These are phyloP conservation scores for Agrochola lota DNA, from an alignment of 2,888 invertebrate genomes.

Conservation along the genomic window DNA sequence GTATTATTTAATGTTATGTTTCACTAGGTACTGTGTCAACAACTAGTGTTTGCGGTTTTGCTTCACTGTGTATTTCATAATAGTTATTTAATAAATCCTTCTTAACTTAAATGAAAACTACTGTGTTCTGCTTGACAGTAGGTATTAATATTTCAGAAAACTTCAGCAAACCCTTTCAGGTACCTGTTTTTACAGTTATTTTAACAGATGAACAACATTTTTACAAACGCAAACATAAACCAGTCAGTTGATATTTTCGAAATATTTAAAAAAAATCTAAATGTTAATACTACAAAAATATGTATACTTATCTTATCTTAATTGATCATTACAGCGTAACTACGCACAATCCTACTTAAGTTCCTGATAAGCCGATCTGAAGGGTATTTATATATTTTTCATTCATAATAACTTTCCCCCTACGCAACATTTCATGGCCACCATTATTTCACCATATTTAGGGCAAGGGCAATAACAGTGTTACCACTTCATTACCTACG, in stretches of 20 bases:
- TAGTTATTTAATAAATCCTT: neutral
- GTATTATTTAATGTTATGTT: slow-evolving; percentile 4
- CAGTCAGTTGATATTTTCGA: neutral
- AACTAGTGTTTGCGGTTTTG: neutral
- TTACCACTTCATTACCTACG: slow-evolving; percentile 49
- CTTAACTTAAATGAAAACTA: neutral
- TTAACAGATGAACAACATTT: neutral
- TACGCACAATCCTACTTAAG: neutral
- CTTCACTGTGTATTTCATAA: neutral
- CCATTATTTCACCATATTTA: slow-evolving; percentile 48
- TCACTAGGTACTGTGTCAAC: neutral
- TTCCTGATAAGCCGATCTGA: slow-evolving; percentile 20
- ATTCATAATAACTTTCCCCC: slow-evolving; percentile 24
- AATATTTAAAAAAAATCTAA: slow-evolving; percentile 1
- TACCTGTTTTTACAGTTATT: neutral
- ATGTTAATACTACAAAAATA: neutral
- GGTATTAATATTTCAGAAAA: neutral
- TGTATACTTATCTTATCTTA: slow-evolving; percentile 20
- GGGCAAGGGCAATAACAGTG: slow-evolving; percentile 42
- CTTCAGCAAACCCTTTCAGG: neutral
- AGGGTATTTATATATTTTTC: slow-evolving; percentile 28
- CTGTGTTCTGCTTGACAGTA: neutral
- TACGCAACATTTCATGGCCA: slow-evolving; percentile 31
- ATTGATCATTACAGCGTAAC: slow-evolving; percentile 21
- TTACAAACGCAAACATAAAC: neutral